These are phyloP conservation scores for Myotis planiceps DNA, from an alignment of 2,797 vertebrate species.

Conservation along the genomic window DNA sequence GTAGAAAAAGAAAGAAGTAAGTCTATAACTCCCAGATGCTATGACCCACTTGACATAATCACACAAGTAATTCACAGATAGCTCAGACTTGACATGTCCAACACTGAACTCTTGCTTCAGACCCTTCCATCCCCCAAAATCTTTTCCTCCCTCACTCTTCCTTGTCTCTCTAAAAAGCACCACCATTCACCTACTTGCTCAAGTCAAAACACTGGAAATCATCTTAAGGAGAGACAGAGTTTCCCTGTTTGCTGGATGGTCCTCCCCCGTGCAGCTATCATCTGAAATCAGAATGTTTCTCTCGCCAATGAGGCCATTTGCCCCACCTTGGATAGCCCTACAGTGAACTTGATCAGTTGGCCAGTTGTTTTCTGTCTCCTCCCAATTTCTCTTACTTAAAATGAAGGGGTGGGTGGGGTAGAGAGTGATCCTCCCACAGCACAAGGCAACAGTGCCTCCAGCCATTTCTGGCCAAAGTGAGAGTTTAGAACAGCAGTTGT, in stretches of 20 bases:
- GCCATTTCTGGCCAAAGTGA: not conserved
- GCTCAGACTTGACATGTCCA: not conserved
- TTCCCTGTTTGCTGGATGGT: not conserved
- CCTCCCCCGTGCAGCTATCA: rapidly evolving
- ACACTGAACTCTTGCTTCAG: not conserved
- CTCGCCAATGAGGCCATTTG: not conserved
- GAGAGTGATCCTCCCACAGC: not conserved
- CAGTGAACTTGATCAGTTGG: not conserved
- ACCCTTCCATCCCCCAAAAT: not conserved
- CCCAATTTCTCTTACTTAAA: not conserved
- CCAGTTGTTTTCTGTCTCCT: not conserved
- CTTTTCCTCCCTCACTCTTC: not conserved
- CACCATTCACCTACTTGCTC: not conserved
- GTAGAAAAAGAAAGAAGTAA: not conserved
- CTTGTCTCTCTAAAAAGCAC: not conserved
- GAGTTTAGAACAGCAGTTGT: not conserved
- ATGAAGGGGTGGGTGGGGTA: not conserved
- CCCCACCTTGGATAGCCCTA: not conserved
- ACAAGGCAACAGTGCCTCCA: not conserved
- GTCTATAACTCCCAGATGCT: not conserved
- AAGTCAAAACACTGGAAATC: not conserved
- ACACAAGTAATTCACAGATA: not conserved
- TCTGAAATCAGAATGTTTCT: not conserved
- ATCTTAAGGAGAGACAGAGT: not conserved
- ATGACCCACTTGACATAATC: not conserved